Base-by-base conservation (phyloP, 2,888 invertebrate species). In the Orgyia antiqua region DNA sequence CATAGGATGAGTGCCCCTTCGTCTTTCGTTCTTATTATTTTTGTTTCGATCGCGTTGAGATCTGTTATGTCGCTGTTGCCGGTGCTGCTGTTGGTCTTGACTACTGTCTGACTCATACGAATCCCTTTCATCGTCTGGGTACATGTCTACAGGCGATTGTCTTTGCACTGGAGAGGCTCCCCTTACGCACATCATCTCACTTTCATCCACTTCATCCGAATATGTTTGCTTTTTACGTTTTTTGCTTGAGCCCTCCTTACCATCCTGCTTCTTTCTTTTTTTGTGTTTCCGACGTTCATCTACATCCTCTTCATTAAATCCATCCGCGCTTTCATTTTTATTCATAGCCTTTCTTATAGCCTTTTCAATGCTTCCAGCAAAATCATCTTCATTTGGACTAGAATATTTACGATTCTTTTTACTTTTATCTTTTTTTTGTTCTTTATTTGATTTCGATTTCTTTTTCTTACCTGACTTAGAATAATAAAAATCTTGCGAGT, bases 171-270 rank as follows among this genome's bases (percentile, higher is more conserved):
- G 93, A 30, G 93, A 94, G 10, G 93, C 93, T 19, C 94, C 93
- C 29, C 94, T 88, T 6, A 94, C 88, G 68, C 93, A 93, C 62
- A 94, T 78, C 91, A 94, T 92, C 69, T 94, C 94, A 59, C 90
- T 92, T 56, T 94, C 94, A 65, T 94, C 92, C 63, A 89, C 83
- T 39, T 89, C 89, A 43, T 89, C 90, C 2, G 80, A 71, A 42
- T 66, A 88, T 13, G 86, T 88, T 43, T 87, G 87, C 33, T 79
- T 86, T 51, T 89, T 88, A 39, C 87, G 87, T 64, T 90, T 91
- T 69, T 89, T 80, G 52, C 77, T 75, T 43, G 88, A 83, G 24
- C 88, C 88, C 12, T 88, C 88, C 36, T 89, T 89, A 15, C 86
- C 71, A 24, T 88, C 88, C 32, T 87, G 77, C 58, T 89, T 90